Conservation (phyloP, 2,888 invertebrate species). For the Acrocyrtus sp. region DNA sequence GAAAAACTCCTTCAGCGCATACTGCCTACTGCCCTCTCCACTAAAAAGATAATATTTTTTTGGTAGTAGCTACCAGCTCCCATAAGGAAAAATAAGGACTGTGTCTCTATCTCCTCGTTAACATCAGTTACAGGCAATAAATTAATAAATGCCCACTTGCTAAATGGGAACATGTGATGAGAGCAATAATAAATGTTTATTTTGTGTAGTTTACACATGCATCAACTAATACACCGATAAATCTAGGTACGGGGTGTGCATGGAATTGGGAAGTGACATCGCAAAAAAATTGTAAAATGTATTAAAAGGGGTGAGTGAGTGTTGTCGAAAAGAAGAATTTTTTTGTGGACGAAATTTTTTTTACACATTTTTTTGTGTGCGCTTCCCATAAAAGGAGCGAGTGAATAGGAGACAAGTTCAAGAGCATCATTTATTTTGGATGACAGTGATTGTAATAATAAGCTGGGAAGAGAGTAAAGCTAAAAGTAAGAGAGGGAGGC, state of each 20-base stretch:
- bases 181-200: background rate
- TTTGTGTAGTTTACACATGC: background rate
- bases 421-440: constrained; percentile 55
- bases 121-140: background rate
- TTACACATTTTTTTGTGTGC: background rate
- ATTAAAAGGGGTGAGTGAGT: too few species aligned
- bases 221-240: background rate
- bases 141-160: background rate
- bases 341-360: too few species aligned
- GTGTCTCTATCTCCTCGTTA: background rate
- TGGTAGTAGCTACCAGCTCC: too few species aligned
- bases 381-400: constrained; percentile 36
- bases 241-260: background rate
- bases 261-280: constrained; percentile 1
- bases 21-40: too few species aligned
- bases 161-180: too few species aligned
- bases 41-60: too few species aligned
- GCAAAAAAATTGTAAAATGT: background rate
- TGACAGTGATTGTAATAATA: background rate
- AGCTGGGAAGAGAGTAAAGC: background rate
- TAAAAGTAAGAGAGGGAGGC: background rate
- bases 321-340: too few species aligned
- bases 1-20: too few species aligned
- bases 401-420: constrained; percentile 56
- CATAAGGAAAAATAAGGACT: too few species aligned